These are phyloP conservation scores for Cotesia congregata DNA, from an alignment of 2,888 invertebrate species.

Conservation along the genomic window DNA sequence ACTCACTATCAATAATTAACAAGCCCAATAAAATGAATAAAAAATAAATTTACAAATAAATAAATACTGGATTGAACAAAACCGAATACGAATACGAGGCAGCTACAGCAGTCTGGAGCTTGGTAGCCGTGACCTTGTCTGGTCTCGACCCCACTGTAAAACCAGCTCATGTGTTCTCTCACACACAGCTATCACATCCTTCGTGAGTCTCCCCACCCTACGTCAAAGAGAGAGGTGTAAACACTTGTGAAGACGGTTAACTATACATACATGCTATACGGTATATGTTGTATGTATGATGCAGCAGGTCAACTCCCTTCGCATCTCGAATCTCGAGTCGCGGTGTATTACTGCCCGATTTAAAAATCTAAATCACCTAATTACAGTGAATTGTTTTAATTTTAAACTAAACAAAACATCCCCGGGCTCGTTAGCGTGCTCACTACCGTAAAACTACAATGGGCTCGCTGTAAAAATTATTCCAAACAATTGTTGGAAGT, in stretches of 20 bases:
- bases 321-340: slow-evolving; percentile 12
- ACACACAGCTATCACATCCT: slow-evolving; percentile 17
- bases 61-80: slow-evolving; percentile 30
- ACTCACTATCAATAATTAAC: too few relatives aligned
- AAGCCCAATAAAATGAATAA: slow-evolving; percentile 28
- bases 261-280: not conserved
- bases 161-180: slow-evolving; percentile 19
- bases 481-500: not conserved
- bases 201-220: slow-evolving; percentile 22
- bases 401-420: slow-evolving; percentile 45
- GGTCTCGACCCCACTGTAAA: slow-evolving; percentile 58
- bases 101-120: slow-evolving; percentile 48
- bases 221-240: slow-evolving; percentile 9
- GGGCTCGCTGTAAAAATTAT: slow-evolving; percentile 43
- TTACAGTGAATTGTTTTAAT: slow-evolving; percentile 47
- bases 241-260: slow-evolving; percentile 2
- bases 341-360: not conserved
- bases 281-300: slow-evolving; percentile 1
- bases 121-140: slow-evolving; percentile 70
- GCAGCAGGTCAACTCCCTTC: slow-evolving; percentile 17
- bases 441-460: slow-evolving; percentile 55
- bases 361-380: not conserved
- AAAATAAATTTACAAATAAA: slow-evolving; percentile 36
- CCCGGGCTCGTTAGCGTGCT: slow-evolving; percentile 53
- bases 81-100: not conserved